These are phyloP conservation scores for Chionis minor DNA, from an alignment of 2,113 vertebrate genomes.

Conservation along the genomic window DNA sequence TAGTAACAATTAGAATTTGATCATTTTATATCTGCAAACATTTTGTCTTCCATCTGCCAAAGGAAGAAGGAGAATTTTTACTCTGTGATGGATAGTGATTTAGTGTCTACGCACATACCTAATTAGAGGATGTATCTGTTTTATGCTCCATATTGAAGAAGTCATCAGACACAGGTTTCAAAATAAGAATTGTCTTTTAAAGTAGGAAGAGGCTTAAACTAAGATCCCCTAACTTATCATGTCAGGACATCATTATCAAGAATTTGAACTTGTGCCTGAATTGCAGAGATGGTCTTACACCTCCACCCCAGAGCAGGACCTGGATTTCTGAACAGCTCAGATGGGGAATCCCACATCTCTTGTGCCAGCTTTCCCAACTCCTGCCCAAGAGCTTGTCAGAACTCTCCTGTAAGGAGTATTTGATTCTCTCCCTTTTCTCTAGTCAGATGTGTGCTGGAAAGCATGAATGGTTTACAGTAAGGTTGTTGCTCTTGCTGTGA, in stretches of 20 bases:
- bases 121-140: not conserved
- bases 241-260: not conserved
- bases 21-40: not conserved
- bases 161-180: not conserved
- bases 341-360: not conserved
- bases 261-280: not conserved
- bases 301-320: not conserved
- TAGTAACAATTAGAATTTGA: not conserved
- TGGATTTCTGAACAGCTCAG: not conserved
- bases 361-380: not conserved
- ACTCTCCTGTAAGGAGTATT: not conserved
- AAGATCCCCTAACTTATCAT: not conserved
- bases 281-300: not conserved
- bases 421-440: not conserved
- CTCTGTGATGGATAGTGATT: not conserved
- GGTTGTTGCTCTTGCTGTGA: not conserved
- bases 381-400: not conserved
- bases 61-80: not conserved
- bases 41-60: not conserved
- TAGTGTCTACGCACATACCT: not conserved
- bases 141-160: not conserved
- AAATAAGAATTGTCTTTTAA: not conserved
- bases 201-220: not conserved
- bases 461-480: not conserved
- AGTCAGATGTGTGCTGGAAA: not conserved